Conservation (phyloP, 1,140 invertebrate species). For the Antheraea pernyi region DNA sequence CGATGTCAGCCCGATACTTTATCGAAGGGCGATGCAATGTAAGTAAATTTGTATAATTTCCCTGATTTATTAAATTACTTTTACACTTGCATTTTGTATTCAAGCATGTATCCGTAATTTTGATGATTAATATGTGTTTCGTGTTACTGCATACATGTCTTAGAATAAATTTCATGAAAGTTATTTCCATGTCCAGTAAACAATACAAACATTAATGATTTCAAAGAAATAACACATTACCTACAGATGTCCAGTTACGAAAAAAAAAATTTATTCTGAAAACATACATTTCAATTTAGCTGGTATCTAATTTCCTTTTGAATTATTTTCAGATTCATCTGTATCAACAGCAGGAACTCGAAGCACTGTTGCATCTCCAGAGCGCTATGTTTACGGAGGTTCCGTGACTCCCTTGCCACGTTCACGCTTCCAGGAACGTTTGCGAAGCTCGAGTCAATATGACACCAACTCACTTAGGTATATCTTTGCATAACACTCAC, state of each 20-base stretch:
- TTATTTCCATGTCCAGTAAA: not conserved
- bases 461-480: constrained; percentile 62
- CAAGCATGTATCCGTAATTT: no score
- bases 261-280: not conserved
- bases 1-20: constrained; percentile 61
- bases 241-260: not conserved
- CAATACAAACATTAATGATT: not conserved
- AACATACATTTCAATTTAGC: not conserved
- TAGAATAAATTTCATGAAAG: not conserved
- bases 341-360: constrained; percentile 33
- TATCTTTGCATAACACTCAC: not conserved
- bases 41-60: constrained; percentile 28
- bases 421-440: constrained; percentile 69
- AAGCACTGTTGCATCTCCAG: constrained; percentile 55
- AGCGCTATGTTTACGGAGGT: constrained; percentile 73
- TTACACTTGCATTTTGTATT: no score
- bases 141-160: no score
- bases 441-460: constrained; percentile 57
- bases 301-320: not conserved
- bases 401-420: constrained; percentile 76
- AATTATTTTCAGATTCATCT: constrained; percentile 44
- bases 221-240: not conserved
- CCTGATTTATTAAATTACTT: no score
- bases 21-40: constrained; percentile 67
- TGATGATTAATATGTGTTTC: no score